These are phyloP conservation scores for Naja naja DNA, from an alignment of 2,113 vertebrate species.

Conservation along the genomic window DNA sequence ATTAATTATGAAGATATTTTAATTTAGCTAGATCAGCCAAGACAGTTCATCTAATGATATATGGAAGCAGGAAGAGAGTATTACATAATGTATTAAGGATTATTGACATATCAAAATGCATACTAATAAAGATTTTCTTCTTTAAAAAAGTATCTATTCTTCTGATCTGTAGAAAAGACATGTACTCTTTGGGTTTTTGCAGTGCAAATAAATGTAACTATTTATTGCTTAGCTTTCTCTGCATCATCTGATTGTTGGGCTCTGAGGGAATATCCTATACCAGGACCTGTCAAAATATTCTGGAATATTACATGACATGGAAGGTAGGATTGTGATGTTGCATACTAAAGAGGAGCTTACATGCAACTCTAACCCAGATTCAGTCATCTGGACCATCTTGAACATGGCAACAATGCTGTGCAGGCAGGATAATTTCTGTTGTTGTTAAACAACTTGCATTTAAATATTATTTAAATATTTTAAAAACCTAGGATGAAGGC, in stretches of 20 bases:
- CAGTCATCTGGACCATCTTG: neutral
- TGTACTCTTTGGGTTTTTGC: neutral
- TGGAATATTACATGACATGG: conserved; percentile 40
- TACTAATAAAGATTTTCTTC: neutral
- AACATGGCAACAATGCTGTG: neutral
- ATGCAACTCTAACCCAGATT: neutral
- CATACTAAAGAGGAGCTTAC: conserved; percentile 21
- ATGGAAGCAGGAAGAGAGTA: neutral
- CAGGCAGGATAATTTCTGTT: fast-evolving
- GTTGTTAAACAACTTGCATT: neutral
- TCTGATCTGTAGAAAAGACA: neutral
- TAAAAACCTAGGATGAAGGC: neutral
- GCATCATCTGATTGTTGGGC: neutral
- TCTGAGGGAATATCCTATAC: conserved; percentile 30
- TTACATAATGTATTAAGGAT: neutral
- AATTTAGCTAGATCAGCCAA: neutral
- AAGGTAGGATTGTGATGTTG: conserved; percentile 1
- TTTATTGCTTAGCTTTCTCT: neutral
- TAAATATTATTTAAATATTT: neutral
- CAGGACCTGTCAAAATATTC: conserved; percentile 56
- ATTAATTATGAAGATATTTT: neutral
- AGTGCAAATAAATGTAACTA: neutral
- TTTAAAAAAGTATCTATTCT: fast-evolving
- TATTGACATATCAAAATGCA: neutral
- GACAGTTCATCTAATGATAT: neutral